These are phyloP conservation scores for Benitochromis conjunctus DNA, from an alignment of 2,113 vertebrate genomes.

Conservation along the genomic window DNA sequence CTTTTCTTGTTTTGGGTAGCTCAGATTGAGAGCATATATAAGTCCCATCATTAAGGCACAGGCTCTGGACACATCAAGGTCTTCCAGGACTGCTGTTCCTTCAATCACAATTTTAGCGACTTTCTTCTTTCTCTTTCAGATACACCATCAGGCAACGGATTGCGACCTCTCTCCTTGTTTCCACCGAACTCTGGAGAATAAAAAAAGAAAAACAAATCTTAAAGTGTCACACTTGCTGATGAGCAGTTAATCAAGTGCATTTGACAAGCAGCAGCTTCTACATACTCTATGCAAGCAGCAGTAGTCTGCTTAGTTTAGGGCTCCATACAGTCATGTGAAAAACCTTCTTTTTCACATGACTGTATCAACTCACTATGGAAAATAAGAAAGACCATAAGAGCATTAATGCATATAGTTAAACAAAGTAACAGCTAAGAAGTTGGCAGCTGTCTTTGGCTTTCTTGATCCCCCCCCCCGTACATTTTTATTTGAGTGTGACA, in stretches of 20 bases:
- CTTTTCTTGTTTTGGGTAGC: too few relatives aligned
- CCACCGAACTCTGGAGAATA: too few relatives aligned
- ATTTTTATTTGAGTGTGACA: not conserved
- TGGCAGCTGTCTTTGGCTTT: not conserved
- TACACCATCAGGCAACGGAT: too few relatives aligned
- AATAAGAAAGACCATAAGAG: not conserved
- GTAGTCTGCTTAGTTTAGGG: not conserved
- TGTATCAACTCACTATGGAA: not conserved
- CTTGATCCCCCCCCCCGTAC: not conserved
- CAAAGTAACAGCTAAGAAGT: not conserved
- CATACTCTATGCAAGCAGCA: not conserved
- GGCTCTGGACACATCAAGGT: too few relatives aligned
- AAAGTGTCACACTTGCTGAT: not conserved
- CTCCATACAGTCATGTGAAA: not conserved
- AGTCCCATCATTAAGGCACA: too few relatives aligned
- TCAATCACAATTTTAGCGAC: too few relatives aligned
- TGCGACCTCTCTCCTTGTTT: too few relatives aligned
- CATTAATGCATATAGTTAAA: not conserved
- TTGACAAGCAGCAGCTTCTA: not conserved
- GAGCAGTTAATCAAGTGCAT: not conserved
- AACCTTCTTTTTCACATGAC: not conserved
- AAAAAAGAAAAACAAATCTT: too few relatives aligned
- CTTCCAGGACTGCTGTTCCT: too few relatives aligned
- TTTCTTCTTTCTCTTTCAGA: too few relatives aligned
- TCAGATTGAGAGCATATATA: too few relatives aligned